phyloP scores from a whole-genome alignment of 2,113 vertebrate species.

The Psilopsiagon aymara region DNA sequence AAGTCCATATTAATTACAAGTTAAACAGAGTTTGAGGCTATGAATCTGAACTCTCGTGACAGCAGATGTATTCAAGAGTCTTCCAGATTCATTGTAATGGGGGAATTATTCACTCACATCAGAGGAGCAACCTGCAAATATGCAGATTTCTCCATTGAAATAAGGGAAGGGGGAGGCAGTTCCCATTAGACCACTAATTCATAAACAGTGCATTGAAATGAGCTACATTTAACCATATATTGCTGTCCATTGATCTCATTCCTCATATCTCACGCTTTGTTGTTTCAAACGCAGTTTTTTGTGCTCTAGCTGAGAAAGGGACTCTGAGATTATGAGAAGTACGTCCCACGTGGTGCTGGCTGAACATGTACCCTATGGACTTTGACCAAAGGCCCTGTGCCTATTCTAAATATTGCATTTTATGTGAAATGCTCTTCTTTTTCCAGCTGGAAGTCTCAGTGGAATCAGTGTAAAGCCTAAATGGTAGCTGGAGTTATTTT shows the following conservation, averaged over 20 bases:
- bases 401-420: neutral
- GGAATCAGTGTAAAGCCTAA: neutral
- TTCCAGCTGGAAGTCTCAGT: neutral
- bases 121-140: neutral
- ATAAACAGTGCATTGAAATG: neutral
- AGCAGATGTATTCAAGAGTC: neutral
- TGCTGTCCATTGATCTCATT: neutral
- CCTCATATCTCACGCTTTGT: neutral
- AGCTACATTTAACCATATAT: neutral
- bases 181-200: neutral
- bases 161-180: neutral
- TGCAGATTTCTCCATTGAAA: neutral
- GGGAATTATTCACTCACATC: neutral
- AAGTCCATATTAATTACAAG: slow-evolving; percentile 42
- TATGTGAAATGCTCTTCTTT: neutral
- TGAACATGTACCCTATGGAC: slow-evolving; percentile 1
- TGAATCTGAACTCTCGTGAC: slow-evolving; percentile 61
- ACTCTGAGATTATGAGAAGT: neutral
- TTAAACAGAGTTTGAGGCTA: slow-evolving; percentile 19
- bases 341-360: neutral
- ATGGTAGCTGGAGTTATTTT: neutral
- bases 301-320: neutral
- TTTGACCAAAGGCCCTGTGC: slow-evolving; percentile 44
- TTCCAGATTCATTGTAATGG: neutral
- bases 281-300: neutral